phyloP scores from a whole-genome alignment of 2,797 vertebrate species.

The Pelodytes ibericus region DNA sequence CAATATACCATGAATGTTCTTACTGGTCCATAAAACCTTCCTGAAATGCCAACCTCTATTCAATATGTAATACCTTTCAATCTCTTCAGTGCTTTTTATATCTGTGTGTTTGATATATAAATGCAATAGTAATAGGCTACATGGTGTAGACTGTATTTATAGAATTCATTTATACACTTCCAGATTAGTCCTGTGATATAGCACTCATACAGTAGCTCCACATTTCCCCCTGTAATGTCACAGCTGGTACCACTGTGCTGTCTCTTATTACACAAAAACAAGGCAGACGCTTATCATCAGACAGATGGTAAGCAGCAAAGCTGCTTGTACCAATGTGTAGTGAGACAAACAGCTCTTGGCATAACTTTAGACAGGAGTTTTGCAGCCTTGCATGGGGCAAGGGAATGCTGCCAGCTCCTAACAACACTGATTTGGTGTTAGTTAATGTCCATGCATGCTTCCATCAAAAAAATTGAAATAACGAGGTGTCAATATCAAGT shows the following conservation, averaged over 20 bases:
- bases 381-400: constrained; percentile 31
- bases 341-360: constrained; percentile 67
- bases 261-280: constrained; percentile 62
- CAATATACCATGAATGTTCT: too few relatives aligned
- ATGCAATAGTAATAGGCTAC: too few relatives aligned
- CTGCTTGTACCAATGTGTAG: constrained; percentile 66
- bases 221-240: constrained; percentile 63
- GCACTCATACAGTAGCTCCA: constrained; percentile 16
- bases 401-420: constrained; percentile 10
- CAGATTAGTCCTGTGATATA: too few relatives aligned
- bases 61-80: too few relatives aligned
- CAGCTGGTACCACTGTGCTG: constrained; percentile 64
- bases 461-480: constrained; percentile 1
- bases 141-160: constrained; percentile 23
- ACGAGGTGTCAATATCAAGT: too few relatives aligned
- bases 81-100: too few relatives aligned
- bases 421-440: constrained; percentile 21
- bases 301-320: constrained; percentile 67
- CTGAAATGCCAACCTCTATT: too few relatives aligned
- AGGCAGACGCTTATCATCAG: constrained; percentile 63
- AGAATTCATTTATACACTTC: too few relatives aligned
- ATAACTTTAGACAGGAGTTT: constrained; percentile 54
- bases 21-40: too few relatives aligned
- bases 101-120: too few relatives aligned
- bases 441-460: constrained; percentile 5